Base-by-base conservation (phyloP, 2,888 invertebrate genomes). In the Nemapogon koenigi region DNA sequence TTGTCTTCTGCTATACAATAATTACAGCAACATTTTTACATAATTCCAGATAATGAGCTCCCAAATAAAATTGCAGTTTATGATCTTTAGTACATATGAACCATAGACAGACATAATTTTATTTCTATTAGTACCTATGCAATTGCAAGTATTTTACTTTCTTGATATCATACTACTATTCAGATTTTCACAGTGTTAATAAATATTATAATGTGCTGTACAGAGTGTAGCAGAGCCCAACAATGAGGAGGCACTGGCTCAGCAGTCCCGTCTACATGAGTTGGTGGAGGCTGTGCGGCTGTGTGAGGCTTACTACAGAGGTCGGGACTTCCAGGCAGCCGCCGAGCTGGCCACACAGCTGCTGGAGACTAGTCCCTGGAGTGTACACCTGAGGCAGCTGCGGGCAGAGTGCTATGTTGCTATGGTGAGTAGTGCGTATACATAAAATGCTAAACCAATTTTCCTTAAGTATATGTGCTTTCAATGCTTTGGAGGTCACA, bases 331-430 rank as follows among this genome's bases (percentile, higher is more conserved):
- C 60, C 62, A 73, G 41, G 79, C 80, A 1, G 85, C 84, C 25
- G 80, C 81, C 2, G 78, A 75, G 28, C 58, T 69, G 2, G 61
- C 67, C 49, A 49, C 80, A 41, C 88, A 90, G 2, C 85, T 93
- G 49, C 83, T 96, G 19, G 94, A 94, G 62, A 72, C 83, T 16
- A 92, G 94, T 53, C 96, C 97, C 1, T 98, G 97, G 97, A 86
- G 94, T 30, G 81, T 90, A 1, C 75, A 83, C 16, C 80, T 97
- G 35, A 82, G 97, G 17, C 90, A 96, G 64, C 82, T 92, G 29
- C 73, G 99, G 25, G 91, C 97, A 0, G 89, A 95, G 54, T 89
- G 92, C 58, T 89, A 94, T 57, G 85, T 92, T 45, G 85, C 83
- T 10, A 61, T 78, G 59, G 79, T 79, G 37, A 52, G 55, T 42